A percentile compares a stretch with the other conserved stretches of the same genome.
Conservation (phyloP, 2,888 invertebrate species). For the Cremastobaeus sp. region DNA sequence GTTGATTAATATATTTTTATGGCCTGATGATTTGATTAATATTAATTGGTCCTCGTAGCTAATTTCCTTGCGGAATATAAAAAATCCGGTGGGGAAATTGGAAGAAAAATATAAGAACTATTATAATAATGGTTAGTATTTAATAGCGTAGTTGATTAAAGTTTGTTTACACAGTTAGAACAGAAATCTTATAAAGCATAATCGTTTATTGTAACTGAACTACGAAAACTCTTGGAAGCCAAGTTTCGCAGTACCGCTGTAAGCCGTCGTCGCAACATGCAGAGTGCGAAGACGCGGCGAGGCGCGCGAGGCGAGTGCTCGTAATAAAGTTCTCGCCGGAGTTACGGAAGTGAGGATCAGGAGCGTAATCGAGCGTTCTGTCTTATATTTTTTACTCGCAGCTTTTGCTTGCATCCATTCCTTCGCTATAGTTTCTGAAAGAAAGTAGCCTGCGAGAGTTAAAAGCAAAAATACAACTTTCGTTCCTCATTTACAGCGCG, state of each 20-base stretch:
- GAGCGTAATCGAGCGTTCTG: slow-evolving; percentile 69
- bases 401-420: slow-evolving; percentile 52
- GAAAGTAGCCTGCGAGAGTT: slow-evolving; percentile 54
- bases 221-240: slow-evolving; percentile 57
- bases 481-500: slow-evolving; percentile 68
- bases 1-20: no score
- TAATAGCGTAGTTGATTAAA: slow-evolving; percentile 38
- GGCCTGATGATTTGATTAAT: no score
- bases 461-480: slow-evolving; percentile 66
- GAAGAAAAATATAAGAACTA: slow-evolving; percentile 27
- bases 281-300: slow-evolving; percentile 41
- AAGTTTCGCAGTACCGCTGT: slow-evolving; percentile 54
- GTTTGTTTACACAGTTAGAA: slow-evolving; percentile 55
- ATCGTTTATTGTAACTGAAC: slow-evolving; percentile 60
- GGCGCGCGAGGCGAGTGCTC: slow-evolving; percentile 62
- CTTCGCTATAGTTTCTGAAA: slow-evolving; percentile 47
- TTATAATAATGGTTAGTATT: slow-evolving; percentile 41
- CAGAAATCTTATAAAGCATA: slow-evolving; percentile 58
- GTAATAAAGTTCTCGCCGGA: slow-evolving; percentile 69
- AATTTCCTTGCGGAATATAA: no score
- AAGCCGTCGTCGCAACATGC: slow-evolving; percentile 56
- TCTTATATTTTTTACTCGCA: slow-evolving; percentile 64
- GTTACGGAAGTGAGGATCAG: slow-evolving; percentile 69
- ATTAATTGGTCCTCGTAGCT: no score
- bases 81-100: no score